Percentiles rank a stretch among this genome's conserved stretches.
Conservation (phyloP, 37 sponge, comb jelly and placozoan genomes). For the Petrosia ficiformis region DNA sequence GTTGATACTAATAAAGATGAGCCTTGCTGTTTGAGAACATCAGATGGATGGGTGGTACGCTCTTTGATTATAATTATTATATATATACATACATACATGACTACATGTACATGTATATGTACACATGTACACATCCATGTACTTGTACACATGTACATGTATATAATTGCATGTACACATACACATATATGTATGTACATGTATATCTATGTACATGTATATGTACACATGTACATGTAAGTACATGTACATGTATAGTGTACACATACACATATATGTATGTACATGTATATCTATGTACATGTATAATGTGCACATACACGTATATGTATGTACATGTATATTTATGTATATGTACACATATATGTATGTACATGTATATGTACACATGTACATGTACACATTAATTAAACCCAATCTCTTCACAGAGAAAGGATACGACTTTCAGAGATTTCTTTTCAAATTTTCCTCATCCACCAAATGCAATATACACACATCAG, state of each 20-base stretch:
- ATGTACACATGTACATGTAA: too few relatives aligned
- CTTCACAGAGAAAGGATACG: conserved; percentile 64
- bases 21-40: conserved; percentile 11
- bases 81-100: too few relatives aligned
- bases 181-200: too few relatives aligned
- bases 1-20: neutral
- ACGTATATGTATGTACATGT: neutral
- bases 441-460: conserved; percentile 75
- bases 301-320: neutral
- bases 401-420: neutral
- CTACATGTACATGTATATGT: too few relatives aligned
- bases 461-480: conserved; percentile 61
- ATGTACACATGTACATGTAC: neutral
- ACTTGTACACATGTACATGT: too few relatives aligned
- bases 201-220: too few relatives aligned
- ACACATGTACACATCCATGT: too few relatives aligned
- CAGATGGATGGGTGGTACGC: conserved; percentile 67
- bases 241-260: too few relatives aligned
- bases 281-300: neutral
- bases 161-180: too few relatives aligned
- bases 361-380: neutral
- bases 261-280: neutral
- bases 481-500: conserved; percentile 91
- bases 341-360: neutral
- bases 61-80: neutral